These are phyloP conservation scores for Tenthredo scrophulariae DNA, from an alignment of 2,888 invertebrate genomes.

Conservation along the genomic window DNA sequence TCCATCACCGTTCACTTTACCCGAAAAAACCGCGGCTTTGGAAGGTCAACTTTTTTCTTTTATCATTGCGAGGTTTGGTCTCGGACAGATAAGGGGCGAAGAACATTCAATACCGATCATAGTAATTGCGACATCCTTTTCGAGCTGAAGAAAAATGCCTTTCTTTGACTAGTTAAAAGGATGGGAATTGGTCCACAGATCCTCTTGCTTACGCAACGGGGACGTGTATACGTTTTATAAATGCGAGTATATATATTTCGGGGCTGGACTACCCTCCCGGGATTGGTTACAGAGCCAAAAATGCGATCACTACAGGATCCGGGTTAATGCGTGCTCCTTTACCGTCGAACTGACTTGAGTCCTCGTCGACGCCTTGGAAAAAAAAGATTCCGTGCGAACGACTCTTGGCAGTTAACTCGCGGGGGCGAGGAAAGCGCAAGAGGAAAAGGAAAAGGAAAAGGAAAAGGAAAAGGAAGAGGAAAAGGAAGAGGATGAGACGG, in stretches of 20 bases:
- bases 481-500: not conserved
- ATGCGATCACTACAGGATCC: slow-evolving; percentile 32
- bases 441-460: slow-evolving; percentile 4
- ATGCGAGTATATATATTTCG: not conserved
- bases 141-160: not conserved
- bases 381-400: slow-evolving; percentile 43
- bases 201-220: not conserved
- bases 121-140: not conserved
- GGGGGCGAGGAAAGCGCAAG: not conserved
- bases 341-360: not conserved
- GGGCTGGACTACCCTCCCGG: not conserved
- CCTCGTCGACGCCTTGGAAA: slow-evolving; percentile 5
- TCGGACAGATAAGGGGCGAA: not conserved
- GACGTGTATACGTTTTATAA: not conserved
- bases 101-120: not conserved
- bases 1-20: not conserved
- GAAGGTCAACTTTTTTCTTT: not conserved
- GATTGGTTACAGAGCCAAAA: slow-evolving; percentile 41
- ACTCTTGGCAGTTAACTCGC: slow-evolving; percentile 38
- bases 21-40: not conserved
- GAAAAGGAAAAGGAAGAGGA: not conserved
- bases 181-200: not conserved
- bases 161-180: not conserved
- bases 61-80: not conserved
- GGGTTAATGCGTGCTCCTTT: slow-evolving; percentile 47